Evolutionary conservation across 2,888 invertebrate species (phyloP).

Genomic region (Eutolmus rufibarbis): DNA sequence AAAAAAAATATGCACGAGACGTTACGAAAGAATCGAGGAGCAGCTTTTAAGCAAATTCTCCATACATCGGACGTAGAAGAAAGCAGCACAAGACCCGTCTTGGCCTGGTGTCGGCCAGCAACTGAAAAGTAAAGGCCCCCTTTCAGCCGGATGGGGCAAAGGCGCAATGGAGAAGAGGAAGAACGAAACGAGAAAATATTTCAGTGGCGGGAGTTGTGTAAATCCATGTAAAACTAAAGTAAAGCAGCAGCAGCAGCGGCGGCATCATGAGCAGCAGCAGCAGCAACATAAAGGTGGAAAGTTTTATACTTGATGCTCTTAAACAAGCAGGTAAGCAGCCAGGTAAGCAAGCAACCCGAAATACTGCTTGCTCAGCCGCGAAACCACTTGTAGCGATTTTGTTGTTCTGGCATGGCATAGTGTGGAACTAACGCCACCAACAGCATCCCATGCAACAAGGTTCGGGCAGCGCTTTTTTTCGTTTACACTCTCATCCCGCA

Average conservation of each 20-base stretch:
- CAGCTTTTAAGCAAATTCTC: neutral
- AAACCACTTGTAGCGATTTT: neutral
- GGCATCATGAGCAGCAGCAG: neutral
- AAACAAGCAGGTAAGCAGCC: neutral
- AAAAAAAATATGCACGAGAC: neutral
- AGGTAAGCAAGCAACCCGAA: neutral
- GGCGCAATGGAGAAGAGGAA: neutral
- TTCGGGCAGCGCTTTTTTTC: neutral
- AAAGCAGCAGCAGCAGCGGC: neutral
- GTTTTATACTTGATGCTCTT: neutral
- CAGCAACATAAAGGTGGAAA: neutral
- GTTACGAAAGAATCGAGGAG: neutral
- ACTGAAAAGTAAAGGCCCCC: conserved; percentile 27
- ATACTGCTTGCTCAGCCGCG: neutral
- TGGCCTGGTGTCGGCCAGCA: conserved; percentile 41
- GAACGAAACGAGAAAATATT: neutral
- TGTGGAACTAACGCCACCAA: neutral
- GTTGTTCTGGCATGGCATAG: neutral
- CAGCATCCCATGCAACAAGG: neutral
- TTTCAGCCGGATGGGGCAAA: neutral
- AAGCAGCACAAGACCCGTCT: neutral
- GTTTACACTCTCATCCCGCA: neutral
- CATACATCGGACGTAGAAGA: neutral
- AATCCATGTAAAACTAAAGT: conserved; percentile 3
- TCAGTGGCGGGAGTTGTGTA: conserved; percentile 24